phyloP scores from a whole-genome alignment of 30 jellyfish, hydroid and myxozoan genomes.

The Nemopilema nomurai region DNA sequence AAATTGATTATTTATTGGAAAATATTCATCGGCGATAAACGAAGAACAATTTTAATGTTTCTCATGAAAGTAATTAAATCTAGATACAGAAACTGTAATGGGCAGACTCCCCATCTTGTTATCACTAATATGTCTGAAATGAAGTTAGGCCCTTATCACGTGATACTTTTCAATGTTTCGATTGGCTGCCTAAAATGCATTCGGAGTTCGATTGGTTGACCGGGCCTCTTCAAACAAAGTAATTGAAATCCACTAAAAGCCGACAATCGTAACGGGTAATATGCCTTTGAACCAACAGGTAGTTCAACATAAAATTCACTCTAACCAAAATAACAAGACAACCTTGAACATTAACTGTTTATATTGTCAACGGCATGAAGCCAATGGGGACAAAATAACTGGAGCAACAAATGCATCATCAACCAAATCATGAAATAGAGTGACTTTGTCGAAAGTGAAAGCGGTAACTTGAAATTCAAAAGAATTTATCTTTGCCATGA shows the following conservation, averaged over 20 bases:
- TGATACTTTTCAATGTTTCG: background rate
- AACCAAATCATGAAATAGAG: no score
- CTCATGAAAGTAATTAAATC: background rate
- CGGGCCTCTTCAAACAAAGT: slow-evolving; percentile 12
- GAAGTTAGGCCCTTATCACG: background rate
- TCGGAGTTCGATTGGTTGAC: slow-evolving; percentile 3
- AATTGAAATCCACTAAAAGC: slow-evolving; percentile 27
- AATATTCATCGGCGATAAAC: no score
- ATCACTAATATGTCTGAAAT: background rate
- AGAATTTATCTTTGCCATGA: background rate
- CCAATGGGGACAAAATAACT: background rate
- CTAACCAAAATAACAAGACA: background rate
- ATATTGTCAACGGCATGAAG: background rate
- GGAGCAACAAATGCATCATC: no score
- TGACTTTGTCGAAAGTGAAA: background rate
- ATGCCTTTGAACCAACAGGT: slow-evolving; percentile 11
- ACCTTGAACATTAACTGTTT: background rate
- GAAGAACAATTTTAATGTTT: no score
- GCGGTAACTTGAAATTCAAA: background rate
- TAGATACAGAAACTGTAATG: no score
- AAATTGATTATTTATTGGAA: no score
- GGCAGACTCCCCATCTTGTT: no score
- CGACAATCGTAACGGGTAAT: slow-evolving; percentile 19
- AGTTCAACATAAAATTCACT: background rate
- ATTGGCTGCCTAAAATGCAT: background rate